phyloP scores from a whole-genome alignment of 2,888 invertebrate genomes.

The Desoria tigrina region DNA sequence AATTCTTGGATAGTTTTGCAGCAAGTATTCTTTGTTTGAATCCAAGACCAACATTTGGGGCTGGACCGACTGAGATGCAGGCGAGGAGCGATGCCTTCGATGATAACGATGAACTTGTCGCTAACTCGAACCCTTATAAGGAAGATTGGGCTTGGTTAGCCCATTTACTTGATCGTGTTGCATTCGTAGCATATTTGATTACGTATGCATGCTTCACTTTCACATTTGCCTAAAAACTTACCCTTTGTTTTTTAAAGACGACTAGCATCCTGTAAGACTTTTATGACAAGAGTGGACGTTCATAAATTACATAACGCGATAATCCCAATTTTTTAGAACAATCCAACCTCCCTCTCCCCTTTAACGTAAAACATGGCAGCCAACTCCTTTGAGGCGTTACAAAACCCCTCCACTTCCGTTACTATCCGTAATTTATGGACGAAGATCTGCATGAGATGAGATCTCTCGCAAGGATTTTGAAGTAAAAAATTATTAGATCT shows the following conservation, averaged over 20 bases:
- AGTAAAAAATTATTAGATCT: no score
- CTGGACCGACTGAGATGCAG: background rate
- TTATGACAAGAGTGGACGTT: no score
- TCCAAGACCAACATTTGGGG: constrained; percentile 18
- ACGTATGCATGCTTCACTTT: constrained; percentile 30
- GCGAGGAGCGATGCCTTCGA: constrained; percentile 9
- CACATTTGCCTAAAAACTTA: constrained; percentile 16
- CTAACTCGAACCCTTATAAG: constrained; percentile 14
- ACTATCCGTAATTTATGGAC: no score
- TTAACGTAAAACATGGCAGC: no score
- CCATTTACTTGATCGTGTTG: constrained; percentile 35
- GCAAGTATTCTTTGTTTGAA: constrained; percentile 33
- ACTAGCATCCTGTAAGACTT: no score
- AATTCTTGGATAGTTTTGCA: constrained; percentile 24
- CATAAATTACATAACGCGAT: background rate
- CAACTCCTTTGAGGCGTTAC: no score
- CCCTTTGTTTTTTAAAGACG: background rate
- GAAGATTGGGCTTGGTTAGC: constrained; percentile 43
- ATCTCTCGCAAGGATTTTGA: no score
- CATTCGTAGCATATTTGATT: constrained; percentile 32
- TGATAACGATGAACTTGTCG: constrained; percentile 34
- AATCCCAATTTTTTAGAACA: no score
- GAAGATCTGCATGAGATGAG: no score
- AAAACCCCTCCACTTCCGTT: no score
- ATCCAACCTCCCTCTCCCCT: no score